These are phyloP conservation scores for Gryllus bimaculatus DNA, from an alignment of 1,140 invertebrate genomes.

Conservation along the genomic window DNA sequence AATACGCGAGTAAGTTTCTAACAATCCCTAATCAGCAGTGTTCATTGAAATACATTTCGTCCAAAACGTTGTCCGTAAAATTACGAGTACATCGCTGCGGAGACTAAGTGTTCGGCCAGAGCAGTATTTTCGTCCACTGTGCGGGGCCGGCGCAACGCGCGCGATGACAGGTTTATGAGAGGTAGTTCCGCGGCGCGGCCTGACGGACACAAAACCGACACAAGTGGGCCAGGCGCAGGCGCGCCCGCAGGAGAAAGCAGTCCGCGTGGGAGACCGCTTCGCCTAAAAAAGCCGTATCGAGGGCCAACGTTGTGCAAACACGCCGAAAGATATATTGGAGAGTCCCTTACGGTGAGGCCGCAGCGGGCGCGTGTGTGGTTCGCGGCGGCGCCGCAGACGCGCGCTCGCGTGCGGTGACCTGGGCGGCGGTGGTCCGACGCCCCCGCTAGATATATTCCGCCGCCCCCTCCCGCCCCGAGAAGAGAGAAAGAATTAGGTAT, in stretches of 20 bases:
- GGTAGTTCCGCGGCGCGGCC: neutral
- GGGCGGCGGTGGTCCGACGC: no score
- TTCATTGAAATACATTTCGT: no score
- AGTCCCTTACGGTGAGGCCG: neutral
- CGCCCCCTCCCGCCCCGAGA: neutral
- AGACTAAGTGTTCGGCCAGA: no score
- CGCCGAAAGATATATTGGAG: neutral
- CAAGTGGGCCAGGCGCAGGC: neutral
- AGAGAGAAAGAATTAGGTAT: slow-evolving; percentile 5
- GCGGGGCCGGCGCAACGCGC: no score
- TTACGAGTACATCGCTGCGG: no score
- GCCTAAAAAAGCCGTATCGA: neutral
- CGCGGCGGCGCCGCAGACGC: neutral
- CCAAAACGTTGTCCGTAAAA: no score
- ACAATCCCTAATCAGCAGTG: no score
- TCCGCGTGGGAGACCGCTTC: neutral
- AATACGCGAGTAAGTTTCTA: no score
- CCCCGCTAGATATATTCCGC: no score
- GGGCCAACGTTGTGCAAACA: neutral
- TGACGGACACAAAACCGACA: neutral
- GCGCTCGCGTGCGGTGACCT: neutral
- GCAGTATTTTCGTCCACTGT: no score
- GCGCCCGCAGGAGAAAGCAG: neutral
- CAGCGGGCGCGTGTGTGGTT: no score
- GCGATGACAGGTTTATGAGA: neutral